These are phyloP conservation scores for Hippocampus abdominalis DNA, from an alignment of 2,113 vertebrate genomes.

Conservation along the genomic window DNA sequence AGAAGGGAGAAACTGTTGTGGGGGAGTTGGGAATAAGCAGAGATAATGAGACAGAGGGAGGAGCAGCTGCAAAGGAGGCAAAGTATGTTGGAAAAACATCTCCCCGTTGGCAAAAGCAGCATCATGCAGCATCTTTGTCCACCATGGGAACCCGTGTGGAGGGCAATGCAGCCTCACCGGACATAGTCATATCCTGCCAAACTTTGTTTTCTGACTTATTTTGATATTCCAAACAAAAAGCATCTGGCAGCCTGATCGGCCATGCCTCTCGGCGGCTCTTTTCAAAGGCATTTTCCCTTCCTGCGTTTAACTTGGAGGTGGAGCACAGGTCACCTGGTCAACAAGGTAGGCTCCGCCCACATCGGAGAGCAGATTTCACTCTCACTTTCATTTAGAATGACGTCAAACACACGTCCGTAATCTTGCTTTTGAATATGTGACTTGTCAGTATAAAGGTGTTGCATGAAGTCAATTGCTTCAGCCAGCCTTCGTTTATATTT, in stretches of 20 bases:
- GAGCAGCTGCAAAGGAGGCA: slow-evolving; percentile 35
- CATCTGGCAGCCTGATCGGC: neutral
- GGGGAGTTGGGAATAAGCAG: slow-evolving; percentile 27
- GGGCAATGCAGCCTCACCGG: neutral
- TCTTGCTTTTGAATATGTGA: no score
- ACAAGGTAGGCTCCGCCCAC: slow-evolving; percentile 55
- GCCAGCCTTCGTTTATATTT: no score
- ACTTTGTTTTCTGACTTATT: neutral
- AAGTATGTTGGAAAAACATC: slow-evolving; percentile 3
- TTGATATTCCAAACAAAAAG: neutral
- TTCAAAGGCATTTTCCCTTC: slow-evolving; percentile 38
- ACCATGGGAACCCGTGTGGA: neutral
- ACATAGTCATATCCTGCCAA: neutral
- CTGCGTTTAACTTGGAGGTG: slow-evolving; percentile 56
- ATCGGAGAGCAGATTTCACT: neutral
- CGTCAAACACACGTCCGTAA: no score
- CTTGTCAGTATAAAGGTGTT: no score
- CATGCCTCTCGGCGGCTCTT: slow-evolving; percentile 50
- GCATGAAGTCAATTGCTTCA: no score
- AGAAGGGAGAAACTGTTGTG: slow-evolving; percentile 1
- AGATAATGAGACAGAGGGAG: slow-evolving; percentile 49
- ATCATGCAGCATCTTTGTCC: slow-evolving; percentile 1
- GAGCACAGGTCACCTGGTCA: slow-evolving; percentile 54
- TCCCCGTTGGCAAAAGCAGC: neutral
- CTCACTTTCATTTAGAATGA: neutral